A percentile compares a stretch with the other conserved stretches of the same genome.
Conservation (phyloP, 2,888 invertebrate species). For the Agriopis aurantiaria region DNA sequence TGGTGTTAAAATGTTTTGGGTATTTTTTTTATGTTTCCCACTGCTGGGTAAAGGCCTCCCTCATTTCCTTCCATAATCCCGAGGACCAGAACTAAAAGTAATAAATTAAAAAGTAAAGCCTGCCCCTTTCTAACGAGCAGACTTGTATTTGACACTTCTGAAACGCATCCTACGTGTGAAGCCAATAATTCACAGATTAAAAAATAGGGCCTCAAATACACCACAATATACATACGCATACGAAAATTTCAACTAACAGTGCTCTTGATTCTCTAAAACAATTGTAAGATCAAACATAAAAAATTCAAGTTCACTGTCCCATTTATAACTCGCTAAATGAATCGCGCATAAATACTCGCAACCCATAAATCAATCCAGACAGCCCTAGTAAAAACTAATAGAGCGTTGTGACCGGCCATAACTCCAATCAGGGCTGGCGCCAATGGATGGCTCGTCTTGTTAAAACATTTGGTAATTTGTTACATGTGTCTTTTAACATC, state of each 20-base stretch:
- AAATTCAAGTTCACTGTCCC: constrained; percentile 27
- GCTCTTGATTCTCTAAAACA: background rate
- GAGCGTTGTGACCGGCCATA: constrained; percentile 61
- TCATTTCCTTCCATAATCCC: too few species aligned
- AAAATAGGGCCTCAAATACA: too few species aligned
- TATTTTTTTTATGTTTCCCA: too few species aligned
- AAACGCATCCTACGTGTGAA: too few species aligned
- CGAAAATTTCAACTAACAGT: background rate
- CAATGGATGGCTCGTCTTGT: constrained; percentile 12
- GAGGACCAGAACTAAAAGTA: too few species aligned
- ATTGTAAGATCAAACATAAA: constrained; percentile 4
- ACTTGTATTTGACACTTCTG: too few species aligned
- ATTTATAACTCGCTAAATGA: constrained; percentile 29
- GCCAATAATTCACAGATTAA: too few species aligned
- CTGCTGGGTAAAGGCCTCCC: too few species aligned
- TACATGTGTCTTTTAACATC: constrained; percentile 10
- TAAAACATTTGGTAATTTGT: constrained; percentile 13
- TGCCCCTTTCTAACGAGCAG: too few species aligned
- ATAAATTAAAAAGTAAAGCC: too few species aligned
- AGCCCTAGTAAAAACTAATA: constrained; percentile 62
- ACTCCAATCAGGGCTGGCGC: constrained; percentile 68
- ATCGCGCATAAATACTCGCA: constrained; percentile 9
- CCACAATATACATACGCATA: background rate
- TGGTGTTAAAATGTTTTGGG: too few species aligned
- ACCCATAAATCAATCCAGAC: constrained; percentile 40